phyloP scores from a whole-genome alignment of 2,888 invertebrate genomes.

The Rotaria macrura region DNA sequence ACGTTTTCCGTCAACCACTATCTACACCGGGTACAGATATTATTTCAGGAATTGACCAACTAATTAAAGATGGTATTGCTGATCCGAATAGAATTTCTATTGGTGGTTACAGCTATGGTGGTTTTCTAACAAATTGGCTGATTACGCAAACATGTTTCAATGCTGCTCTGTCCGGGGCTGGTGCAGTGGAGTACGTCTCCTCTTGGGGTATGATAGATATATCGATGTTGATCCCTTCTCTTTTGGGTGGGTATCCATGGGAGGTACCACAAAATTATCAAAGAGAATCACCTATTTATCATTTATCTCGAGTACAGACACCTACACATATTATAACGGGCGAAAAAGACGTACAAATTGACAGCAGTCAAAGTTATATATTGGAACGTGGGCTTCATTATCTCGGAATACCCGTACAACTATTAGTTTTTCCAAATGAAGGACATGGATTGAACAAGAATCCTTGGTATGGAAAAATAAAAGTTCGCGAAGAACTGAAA shows the following conservation, averaged over 20 bases:
- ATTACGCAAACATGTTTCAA: neutral
- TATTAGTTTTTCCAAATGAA: neutral
- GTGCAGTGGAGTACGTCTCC: neutral
- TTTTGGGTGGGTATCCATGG: neutral
- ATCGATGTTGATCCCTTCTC: neutral
- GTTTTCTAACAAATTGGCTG: neutral
- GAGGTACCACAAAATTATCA: neutral
- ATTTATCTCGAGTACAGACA: neutral
- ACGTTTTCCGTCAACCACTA: neutral
- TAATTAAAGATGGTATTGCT: neutral
- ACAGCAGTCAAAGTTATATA: neutral
- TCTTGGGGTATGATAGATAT: neutral
- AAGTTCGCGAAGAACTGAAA: conserved; percentile 5
- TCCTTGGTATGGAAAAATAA: neutral
- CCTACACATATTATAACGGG: neutral
- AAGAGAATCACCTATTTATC: neutral
- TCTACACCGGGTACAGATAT: neutral
- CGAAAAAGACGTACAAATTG: neutral
- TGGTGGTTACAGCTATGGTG: conserved; percentile 10
- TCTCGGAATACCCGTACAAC: neutral
- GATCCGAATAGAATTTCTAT: neutral
- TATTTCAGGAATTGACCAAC: neutral
- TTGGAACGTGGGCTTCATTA: neutral
- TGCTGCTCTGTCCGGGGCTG: neutral
- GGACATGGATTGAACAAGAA: neutral